These are phyloP conservation scores for Pica pica DNA, from an alignment of 2,113 vertebrate species.

Conservation along the genomic window DNA sequence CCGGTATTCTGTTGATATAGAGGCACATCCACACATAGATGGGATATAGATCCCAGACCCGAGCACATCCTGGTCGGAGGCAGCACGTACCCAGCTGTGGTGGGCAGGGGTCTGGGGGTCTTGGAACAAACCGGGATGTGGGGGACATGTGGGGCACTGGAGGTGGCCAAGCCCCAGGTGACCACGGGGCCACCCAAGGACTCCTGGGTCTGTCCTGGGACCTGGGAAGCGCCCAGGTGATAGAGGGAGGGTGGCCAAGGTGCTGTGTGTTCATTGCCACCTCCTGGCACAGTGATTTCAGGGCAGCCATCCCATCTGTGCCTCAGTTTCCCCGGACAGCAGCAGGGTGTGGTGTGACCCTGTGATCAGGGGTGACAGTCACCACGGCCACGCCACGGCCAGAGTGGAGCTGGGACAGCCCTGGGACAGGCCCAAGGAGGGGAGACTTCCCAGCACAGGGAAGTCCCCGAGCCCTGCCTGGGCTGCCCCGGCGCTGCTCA, in stretches of 20 bases:
- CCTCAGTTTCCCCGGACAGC: background rate
- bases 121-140: rapidly evolving
- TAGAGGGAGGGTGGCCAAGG: background rate
- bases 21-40: background rate
- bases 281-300: background rate
- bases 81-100: background rate
- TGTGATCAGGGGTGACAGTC: background rate
- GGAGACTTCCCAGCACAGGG: background rate
- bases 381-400: background rate
- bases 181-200: background rate
- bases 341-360: background rate
- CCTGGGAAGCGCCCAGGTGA: background rate
- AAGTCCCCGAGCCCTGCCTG: background rate
- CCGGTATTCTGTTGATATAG: background rate
- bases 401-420: background rate
- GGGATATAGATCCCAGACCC: background rate
- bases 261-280: background rate
- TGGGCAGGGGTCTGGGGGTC: no score
- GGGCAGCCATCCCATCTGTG: background rate
- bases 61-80: no score
- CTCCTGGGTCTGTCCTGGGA: background rate
- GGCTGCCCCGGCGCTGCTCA: background rate
- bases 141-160: background rate
- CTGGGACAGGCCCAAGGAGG: background rate
- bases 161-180: background rate